Evolutionary conservation across 2,888 invertebrate species (phyloP), one percentile per base, ranked within the genome.

Genomic region (Microctonus aethiopoides): DNA sequence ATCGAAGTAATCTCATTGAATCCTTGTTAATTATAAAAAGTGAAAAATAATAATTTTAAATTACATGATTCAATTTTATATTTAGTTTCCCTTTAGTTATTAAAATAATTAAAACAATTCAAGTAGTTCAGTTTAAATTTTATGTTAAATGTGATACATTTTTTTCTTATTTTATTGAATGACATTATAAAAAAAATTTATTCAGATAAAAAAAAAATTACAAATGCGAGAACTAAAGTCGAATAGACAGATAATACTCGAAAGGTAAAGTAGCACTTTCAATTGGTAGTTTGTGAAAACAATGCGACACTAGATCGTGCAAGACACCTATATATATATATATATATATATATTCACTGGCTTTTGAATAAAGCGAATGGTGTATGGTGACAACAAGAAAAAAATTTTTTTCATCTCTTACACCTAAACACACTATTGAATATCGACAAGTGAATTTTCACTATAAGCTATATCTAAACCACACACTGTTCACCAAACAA

Each of bases 281-380:
- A 75, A 75, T 75, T 68, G 72, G 73, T 70, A 71, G 72, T 73
- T 75, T 72, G 72, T 61, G 67, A 73, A 73, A 71, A 75, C 75
- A 75, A 75, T 75, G 69, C 68, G 61, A 54, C 61, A 70, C 34
- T 70, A 36, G 68, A 68, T 67, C 68, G 29, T 59, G 51, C 13
- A 16, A 41, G 26, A 56, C n/a, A 13, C 29, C 26, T n/a, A n/a
- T n/a, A n/a, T n/a, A n/a, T n/a, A n/a, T n/a, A n/a, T n/a, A n/a
- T n/a, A n/a, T n/a, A n/a, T n/a, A n/a, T n/a, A n/a, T 26, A 56
- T 26, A 39, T 39, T 13, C 4, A n/a, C 13, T 39, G 39, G 39
- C 4, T 39, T 39, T 11, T 39, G 4, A 39, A 39, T n/a, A n/a
- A n/a, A 5, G n/a, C 13, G 39, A n/a, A n/a, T 39, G n/a, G n/a